These are phyloP conservation scores for Nasua narica DNA, from an alignment of 2,797 vertebrate species.

Conservation along the genomic window DNA sequence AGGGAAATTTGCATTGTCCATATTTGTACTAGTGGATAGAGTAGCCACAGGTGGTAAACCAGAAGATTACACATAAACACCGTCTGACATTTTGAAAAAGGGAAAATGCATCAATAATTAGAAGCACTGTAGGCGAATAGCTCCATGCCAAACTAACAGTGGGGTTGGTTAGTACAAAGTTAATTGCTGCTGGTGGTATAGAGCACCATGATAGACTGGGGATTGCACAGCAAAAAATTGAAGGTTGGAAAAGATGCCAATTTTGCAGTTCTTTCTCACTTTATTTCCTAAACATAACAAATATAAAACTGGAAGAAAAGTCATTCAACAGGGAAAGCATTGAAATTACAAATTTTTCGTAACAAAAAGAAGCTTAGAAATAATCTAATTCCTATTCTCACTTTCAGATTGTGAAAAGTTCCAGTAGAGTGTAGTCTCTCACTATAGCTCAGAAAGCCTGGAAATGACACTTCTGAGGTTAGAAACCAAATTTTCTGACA, in stretches of 20 bases:
- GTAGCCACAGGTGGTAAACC: conserved; percentile 59
- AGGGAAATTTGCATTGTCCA: neutral
- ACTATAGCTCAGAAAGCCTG: neutral
- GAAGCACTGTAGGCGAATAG: neutral
- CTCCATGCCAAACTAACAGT: conserved; percentile 39
- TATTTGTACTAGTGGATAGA: conserved; percentile 39
- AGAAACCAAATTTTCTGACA: neutral
- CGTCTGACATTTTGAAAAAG: conserved; percentile 56
- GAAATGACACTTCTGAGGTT: neutral
- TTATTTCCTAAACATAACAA: neutral
- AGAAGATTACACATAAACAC: conserved; percentile 60
- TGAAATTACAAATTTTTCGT: neutral
- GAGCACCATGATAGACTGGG: neutral
- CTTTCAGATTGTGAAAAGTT: neutral
- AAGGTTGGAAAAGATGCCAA: neutral
- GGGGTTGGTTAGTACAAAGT: neutral
- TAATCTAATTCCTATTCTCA: neutral
- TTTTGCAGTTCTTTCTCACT: neutral
- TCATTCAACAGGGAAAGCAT: neutral
- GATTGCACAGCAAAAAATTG: neutral
- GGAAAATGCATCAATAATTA: conserved; percentile 66
- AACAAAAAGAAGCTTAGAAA: neutral
- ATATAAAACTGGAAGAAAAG: neutral
- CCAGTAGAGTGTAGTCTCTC: neutral
- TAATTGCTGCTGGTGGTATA: conserved; percentile 42